Conservation (phyloP, 2,113 vertebrate species). For the Zosterops pallidus region DNA sequence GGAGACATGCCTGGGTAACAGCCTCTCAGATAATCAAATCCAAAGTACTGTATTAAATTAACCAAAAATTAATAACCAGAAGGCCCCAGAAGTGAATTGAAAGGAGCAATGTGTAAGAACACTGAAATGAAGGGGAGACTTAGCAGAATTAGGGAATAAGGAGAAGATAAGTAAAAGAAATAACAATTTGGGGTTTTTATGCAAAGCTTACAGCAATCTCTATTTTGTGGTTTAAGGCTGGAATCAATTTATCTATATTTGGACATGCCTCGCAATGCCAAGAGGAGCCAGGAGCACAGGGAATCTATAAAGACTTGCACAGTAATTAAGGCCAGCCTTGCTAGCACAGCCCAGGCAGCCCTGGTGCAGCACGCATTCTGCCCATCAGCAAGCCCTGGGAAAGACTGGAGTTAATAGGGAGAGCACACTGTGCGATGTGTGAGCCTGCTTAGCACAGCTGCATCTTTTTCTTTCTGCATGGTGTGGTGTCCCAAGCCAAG, state of each 20-base stretch:
- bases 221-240: background rate
- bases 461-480: background rate
- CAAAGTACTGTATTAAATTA: conserved; percentile 26
- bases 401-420: background rate
- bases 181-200: conserved; percentile 19
- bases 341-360: background rate
- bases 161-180: conserved; percentile 17
- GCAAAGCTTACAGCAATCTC: conserved; percentile 21
- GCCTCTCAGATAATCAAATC: conserved; percentile 10
- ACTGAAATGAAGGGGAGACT: background rate
- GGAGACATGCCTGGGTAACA: background rate
- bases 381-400: background rate
- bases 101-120: background rate
- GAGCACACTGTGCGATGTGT: background rate
- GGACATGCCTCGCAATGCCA: background rate
- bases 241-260: conserved; percentile 52
- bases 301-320: background rate
- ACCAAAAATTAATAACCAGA: conserved; percentile 25
- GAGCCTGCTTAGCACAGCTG: background rate
- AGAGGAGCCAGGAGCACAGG: background rate
- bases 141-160: background rate
- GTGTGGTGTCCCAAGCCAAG: background rate
- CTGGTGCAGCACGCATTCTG: background rate
- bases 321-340: conserved; percentile 4
- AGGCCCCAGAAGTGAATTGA: conserved; percentile 10